Evolutionary conservation across 2,888 invertebrate species (phyloP).

Genomic region (Parnassius glacialis): DNA sequence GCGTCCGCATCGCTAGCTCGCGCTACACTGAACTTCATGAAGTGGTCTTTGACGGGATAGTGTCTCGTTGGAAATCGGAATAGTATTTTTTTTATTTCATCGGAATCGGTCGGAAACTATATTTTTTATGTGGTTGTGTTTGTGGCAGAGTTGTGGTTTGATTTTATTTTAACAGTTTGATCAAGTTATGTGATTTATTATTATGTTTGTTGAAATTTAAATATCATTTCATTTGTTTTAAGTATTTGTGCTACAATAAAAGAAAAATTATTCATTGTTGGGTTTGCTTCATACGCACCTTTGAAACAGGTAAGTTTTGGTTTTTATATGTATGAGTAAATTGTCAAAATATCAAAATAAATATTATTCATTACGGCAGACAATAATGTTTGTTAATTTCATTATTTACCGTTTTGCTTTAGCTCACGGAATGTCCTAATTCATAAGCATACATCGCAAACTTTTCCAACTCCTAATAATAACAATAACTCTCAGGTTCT

Average conservation of each 20-base stretch:
- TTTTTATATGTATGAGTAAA: too few relatives aligned
- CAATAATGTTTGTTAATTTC: too few relatives aligned
- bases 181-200: conserved; percentile 9
- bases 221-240: background rate
- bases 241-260: background rate
- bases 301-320: background rate
- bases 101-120: conserved; percentile 4
- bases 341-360: too few relatives aligned
- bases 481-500: too few relatives aligned
- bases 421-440: too few relatives aligned
- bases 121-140: conserved; percentile 14
- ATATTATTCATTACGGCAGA: too few relatives aligned
- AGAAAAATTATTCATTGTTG: too few relatives aligned
- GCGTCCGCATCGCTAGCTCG: conserved; percentile 24
- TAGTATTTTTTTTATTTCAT: conserved; percentile 22
- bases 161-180: conserved; percentile 2
- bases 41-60: conserved; percentile 21
- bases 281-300: too few relatives aligned
- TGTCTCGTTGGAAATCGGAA: conserved; percentile 28
- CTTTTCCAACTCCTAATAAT: too few relatives aligned
- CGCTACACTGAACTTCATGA: conserved; percentile 21
- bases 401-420: too few relatives aligned
- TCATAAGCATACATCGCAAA: too few relatives aligned
- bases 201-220: background rate
- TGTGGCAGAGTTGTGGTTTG: conserved; percentile 5